phyloP scores from a whole-genome alignment of 92 coral and sea anemone species.

The Parazoanthus darwini region DNA sequence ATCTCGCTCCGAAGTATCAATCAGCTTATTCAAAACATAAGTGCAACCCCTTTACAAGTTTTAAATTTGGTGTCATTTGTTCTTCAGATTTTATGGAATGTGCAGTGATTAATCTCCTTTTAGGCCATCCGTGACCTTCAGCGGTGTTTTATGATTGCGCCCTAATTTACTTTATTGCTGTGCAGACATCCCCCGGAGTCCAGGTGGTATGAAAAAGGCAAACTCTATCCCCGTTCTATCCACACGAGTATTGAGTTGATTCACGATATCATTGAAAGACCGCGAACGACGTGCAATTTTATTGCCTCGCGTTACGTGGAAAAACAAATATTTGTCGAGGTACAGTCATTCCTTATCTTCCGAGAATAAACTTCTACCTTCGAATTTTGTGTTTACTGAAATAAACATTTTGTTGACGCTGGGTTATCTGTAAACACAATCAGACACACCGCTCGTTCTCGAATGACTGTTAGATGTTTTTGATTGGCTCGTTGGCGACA shows the following conservation, averaged over 20 bases:
- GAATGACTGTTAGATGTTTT: constrained; percentile 35
- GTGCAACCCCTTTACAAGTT: constrained; percentile 7
- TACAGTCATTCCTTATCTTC: constrained; percentile 58
- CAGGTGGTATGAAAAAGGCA: background rate
- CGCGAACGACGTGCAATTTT: background rate
- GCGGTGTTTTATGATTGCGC: constrained; percentile 15
- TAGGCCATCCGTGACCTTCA: constrained; percentile 36
- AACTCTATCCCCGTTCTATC: background rate
- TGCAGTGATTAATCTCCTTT: constrained; percentile 9
- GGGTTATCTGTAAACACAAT: constrained; percentile 50
- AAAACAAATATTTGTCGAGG: constrained; percentile 28
- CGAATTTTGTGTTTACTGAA: constrained; percentile 43
- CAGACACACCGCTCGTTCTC: constrained; percentile 49
- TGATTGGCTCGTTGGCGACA: constrained; percentile 36
- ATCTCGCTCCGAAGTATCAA: background rate
- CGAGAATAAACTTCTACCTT: constrained; percentile 52
- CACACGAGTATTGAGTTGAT: constrained; percentile 4
- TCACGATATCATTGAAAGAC: background rate
- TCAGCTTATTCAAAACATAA: constrained; percentile 22
- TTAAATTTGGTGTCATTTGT: constrained; percentile 13
- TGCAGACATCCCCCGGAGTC: constrained; percentile 37
- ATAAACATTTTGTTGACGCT: constrained; percentile 61
- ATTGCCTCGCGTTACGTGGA: constrained; percentile 17
- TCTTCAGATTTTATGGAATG: constrained; percentile 5
- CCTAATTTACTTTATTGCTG: constrained; percentile 2